phyloP scores from a whole-genome alignment of 2,113 vertebrate species.

The Rhabdomys dilectus region DNA sequence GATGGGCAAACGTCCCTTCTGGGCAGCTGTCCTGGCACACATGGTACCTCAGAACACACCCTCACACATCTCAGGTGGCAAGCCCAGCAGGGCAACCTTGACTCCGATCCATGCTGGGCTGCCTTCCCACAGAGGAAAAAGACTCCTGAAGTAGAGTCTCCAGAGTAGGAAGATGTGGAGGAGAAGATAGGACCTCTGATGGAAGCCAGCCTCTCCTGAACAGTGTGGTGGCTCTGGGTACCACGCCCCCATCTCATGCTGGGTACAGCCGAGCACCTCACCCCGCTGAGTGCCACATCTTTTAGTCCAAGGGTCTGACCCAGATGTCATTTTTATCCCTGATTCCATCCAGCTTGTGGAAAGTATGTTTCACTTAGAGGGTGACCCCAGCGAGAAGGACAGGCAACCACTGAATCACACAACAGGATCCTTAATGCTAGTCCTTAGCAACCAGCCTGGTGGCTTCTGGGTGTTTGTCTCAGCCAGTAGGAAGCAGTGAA shows the following conservation, averaged over 20 bases:
- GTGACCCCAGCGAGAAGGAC: neutral
- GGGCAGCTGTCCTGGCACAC: neutral
- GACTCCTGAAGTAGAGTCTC: too few relatives aligned
- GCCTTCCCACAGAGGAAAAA: neutral
- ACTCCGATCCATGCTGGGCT: rapidly evolving
- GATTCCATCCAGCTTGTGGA: neutral
- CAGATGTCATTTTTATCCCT: neutral
- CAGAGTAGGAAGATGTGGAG: neutral
- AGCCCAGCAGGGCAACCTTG: rapidly evolving
- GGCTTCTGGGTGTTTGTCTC: neutral
- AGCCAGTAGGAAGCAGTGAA: neutral
- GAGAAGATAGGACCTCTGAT: rapidly evolving
- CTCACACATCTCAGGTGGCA: neutral
- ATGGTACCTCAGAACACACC: neutral
- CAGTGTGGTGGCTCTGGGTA: neutral
- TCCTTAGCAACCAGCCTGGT: neutral
- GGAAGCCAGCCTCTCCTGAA: too few relatives aligned
- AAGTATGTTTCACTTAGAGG: neutral
- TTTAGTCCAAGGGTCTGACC: neutral
- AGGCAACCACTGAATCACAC: rapidly evolving
- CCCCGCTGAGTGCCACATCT: rapidly evolving
- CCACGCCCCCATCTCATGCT: neutral
- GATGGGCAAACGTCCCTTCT: rapidly evolving
- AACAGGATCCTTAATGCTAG: rapidly evolving
- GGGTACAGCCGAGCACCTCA: rapidly evolving